Conservation (phyloP, 2,797 vertebrate genomes). For the Echiichthys vipera region DNA sequence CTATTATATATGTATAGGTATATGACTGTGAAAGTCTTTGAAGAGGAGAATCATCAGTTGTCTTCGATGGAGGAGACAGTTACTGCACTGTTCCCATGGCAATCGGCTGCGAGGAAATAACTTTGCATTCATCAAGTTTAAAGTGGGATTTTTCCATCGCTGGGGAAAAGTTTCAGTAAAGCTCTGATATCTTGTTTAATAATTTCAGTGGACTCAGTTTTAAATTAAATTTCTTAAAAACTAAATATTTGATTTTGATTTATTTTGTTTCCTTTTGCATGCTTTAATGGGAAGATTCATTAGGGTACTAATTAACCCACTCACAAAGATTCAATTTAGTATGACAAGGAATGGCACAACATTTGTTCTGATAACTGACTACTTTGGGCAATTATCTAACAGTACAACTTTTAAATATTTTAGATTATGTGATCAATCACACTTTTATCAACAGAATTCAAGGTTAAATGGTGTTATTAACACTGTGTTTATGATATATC, state of each 20-base stretch:
- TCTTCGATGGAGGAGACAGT: conserved; percentile 41
- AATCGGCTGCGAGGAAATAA: conserved; percentile 52
- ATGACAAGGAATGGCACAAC: too few relatives aligned
- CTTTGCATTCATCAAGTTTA: conserved; percentile 59
- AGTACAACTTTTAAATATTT: too few relatives aligned
- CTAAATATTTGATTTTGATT: not conserved
- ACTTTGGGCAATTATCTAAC: too few relatives aligned
- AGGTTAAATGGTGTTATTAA: too few relatives aligned
- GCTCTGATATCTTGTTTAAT: conserved; percentile 27
- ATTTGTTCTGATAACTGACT: too few relatives aligned
- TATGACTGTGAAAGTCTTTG: conserved; percentile 24
- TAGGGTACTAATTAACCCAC: too few relatives aligned
- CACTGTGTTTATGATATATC: too few relatives aligned
- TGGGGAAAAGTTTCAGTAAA: conserved; percentile 14
- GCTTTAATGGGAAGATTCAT: conserved; percentile 2
- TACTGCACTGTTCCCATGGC: conserved; percentile 59
- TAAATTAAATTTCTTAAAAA: too few relatives aligned
- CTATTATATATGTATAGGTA: too few relatives aligned
- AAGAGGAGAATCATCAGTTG: conserved; percentile 44
- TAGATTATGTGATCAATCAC: too few relatives aligned
- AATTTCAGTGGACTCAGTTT: conserved; percentile 16
- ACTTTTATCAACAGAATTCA: too few relatives aligned
- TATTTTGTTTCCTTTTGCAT: conserved; percentile 9
- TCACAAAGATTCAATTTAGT: too few relatives aligned
- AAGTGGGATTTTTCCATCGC: conserved; percentile 40